Evolutionary conservation across 2,888 invertebrate genomes (phyloP), one percentile per base, ranked within the genome.

Genomic region (Noctua janthina): DNA sequence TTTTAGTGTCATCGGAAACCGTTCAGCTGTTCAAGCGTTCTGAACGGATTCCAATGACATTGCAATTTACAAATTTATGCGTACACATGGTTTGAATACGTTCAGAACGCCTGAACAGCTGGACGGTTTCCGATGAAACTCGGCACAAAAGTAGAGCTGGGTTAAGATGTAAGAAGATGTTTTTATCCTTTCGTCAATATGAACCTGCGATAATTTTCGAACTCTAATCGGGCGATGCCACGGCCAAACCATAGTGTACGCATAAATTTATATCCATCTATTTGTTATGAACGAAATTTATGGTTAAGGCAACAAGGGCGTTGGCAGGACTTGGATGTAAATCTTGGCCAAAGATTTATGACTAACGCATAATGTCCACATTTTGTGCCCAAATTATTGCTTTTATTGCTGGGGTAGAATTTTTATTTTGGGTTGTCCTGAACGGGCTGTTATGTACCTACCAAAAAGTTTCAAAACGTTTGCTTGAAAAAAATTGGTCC

Each of bases 281-380:
- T 86, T 78, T 69, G 62, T 71, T 74, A 73, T 78, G 49, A 68
- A 13, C 17, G 43, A 73, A 75, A 84, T 35, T 78, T 73, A 78
- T 68, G 29, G 29, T 54, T 23, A n/a, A 54, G 46, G 68, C 49
- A 43, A 71, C 66, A 81, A 81, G 74, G 73, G 66, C 73, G 75
- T 79, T 70, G 64, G 76, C 59, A 76, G 70, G 59, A 67, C 56
- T 76, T 78, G 59, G 56, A 76, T 82, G 71, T 89, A 83, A 85
- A 89, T 89, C 79, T 78, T 88, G 67, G 39, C 23, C 71, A 51
- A 69, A 76, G 72, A 89, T 81, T 84, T 86, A 82, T 82, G 59
- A 43, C 29, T 54, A 67, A 81, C 78, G 78, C 79, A 83, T 81
- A 83, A 88, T 79, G 79, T 76, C 67, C 73, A 77, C 79, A 81